Evolutionary conservation across 1,140 invertebrate species (phyloP), one percentile per base, ranked within the genome.

Genomic region (Lerema accius): DNA sequence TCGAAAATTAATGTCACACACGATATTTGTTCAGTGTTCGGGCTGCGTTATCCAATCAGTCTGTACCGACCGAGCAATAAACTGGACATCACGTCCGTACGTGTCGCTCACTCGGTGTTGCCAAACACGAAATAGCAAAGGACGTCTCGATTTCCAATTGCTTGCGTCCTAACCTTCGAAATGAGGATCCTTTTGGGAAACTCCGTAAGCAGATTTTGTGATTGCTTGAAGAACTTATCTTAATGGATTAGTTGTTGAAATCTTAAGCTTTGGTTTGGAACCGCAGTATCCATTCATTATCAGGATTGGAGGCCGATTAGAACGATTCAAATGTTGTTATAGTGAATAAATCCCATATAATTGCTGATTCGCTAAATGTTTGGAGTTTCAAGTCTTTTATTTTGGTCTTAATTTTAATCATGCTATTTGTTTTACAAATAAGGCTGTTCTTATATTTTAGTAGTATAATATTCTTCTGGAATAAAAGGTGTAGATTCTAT

Each of bases 61-160:
- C 65, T 63, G 48, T 67, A 64, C 69, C 61, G 67, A 55, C 51
- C 51, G 56, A 60, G 73, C 69, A 78, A 80, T 80, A 80, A 80
- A 78, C 70, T 71, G 73, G 59, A 55, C 69, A 72, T 80, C 75
- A 80, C 71, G 73, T 76, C 42, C 61, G 67, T 66, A 73, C 78
- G 72, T 77, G 78, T 78, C 70, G 37, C 59, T 61, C 59, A 4
- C 14, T 19, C 50, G 17, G 13, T 42, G 51, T 55, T 55, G 39
- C 51, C 51, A 55, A 55, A 55, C 37, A 55, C 39, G 17, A 55
- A 55, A 55, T 55, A 26, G 13, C 51, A 40, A 55, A 55, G 51
- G 51, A 15, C 51, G 19, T 43, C 39, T 55, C 51, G 19, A 32
- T 55, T 55, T 55, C 39, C 37, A 55, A 42, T 23, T 32, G 28